Evolutionary conservation across 2,888 invertebrate genomes (phyloP).

Genomic region (Tortricodes alternella): DNA sequence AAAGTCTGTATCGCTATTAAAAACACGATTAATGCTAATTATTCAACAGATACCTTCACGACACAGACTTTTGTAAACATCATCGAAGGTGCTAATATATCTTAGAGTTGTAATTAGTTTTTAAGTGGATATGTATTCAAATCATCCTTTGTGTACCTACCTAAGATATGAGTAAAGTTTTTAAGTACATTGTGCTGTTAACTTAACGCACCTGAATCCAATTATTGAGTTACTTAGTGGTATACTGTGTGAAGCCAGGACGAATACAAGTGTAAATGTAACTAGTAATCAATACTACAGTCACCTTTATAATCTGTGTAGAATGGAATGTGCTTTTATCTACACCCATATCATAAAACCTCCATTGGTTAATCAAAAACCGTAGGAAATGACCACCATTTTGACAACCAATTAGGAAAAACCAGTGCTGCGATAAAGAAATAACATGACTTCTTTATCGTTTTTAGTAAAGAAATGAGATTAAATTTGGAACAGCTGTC

Average conservation of each 20-base stretch:
- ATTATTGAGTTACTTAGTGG: not conserved
- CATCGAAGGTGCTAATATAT: conserved; percentile 10
- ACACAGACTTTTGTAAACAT: conserved; percentile 15
- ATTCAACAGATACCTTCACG: not conserved
- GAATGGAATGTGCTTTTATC: not conserved
- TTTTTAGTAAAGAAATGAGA: no score
- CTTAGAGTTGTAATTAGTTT: not conserved
- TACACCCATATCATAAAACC: no score
- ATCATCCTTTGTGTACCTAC: not conserved
- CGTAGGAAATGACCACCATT: no score
- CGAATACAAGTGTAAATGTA: conserved; percentile 7
- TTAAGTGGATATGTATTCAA: not conserved
- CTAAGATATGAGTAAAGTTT: not conserved
- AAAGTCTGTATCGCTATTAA: conserved; percentile 1
- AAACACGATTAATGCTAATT: not conserved
- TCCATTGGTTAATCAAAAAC: no score
- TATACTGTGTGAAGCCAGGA: not conserved
- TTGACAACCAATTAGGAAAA: no score
- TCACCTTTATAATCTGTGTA: not conserved
- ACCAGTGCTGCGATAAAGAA: no score
- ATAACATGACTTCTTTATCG: no score
- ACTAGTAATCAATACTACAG: not conserved
- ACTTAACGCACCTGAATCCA: not conserved
- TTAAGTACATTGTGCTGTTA: conserved; percentile 4
- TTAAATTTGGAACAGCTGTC: no score